A percentile compares a stretch with the other conserved stretches of the same genome.
These are phyloP conservation scores for Hydrozoanthus tunicans DNA, from an alignment of 64 coral and sea anemone species.

Conservation along the genomic window DNA sequence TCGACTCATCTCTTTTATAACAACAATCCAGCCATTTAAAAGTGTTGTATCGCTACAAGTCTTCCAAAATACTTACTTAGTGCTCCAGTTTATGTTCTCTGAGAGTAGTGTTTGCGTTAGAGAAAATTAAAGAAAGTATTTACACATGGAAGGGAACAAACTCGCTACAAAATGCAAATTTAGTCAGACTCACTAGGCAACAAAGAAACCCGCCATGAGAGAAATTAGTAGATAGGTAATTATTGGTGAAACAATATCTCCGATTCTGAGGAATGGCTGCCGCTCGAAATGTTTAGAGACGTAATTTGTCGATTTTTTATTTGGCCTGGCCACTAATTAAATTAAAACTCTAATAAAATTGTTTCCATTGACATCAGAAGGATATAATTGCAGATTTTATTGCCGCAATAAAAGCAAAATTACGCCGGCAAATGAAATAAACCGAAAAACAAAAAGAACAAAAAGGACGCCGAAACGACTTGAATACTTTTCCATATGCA, in stretches of 20 bases:
- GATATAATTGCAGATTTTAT: conserved; percentile 99
- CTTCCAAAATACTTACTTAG: neutral
- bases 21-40: conserved; percentile 10
- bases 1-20: conserved; percentile 1
- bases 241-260: conserved; percentile 95
- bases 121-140: conserved; percentile 54
- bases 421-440: conserved; percentile 88
- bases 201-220: conserved; percentile 85
- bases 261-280: conserved; percentile 72
- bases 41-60: neutral
- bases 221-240: conserved; percentile 78
- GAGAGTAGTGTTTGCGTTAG: conserved; percentile 52
- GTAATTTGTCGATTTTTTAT: conserved; percentile 94
- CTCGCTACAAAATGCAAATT: conserved; percentile 82
- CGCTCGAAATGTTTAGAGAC: conserved; percentile 74
- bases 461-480: conserved; percentile 75
- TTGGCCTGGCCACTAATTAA: conserved; percentile 95
- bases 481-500: conserved; percentile 97
- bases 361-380: conserved; percentile 98
- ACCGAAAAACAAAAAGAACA: conserved; percentile 64
- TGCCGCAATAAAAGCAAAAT: conserved; percentile 98
- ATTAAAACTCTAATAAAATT: conserved; percentile 99
- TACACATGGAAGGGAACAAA: conserved; percentile 32
- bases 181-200: conserved; percentile 54
- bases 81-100: conserved; percentile 28